Evolutionary conservation across 1,140 invertebrate genomes (phyloP).

Genomic region (Ridgeia piscesae): DNA sequence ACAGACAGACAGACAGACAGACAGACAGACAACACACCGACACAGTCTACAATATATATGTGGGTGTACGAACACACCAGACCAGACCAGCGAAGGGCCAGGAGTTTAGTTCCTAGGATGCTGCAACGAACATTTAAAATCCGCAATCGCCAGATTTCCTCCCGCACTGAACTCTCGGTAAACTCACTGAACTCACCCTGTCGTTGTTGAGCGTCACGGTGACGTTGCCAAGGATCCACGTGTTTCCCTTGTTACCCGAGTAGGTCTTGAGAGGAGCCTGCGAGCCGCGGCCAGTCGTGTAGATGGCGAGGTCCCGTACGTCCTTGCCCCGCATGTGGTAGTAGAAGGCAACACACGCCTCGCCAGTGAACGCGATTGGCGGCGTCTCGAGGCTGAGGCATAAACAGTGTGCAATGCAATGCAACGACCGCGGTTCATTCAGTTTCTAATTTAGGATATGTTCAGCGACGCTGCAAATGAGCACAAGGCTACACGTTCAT

Average conservation of each 20-base stretch:
- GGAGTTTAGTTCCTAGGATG: too few relatives aligned
- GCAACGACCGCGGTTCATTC: too few relatives aligned
- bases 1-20: too few relatives aligned
- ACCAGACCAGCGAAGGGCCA: too few relatives aligned
- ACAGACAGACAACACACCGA: too few relatives aligned
- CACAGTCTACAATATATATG: too few relatives aligned
- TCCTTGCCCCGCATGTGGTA: conserved; percentile 54
- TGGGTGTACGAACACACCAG: too few relatives aligned
- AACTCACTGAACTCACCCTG: conserved; percentile 10
- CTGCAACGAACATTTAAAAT: conserved; percentile 16
- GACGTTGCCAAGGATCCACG: conserved; percentile 44
- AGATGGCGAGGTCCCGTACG: conserved; percentile 37
- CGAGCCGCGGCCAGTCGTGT: conserved; percentile 32
- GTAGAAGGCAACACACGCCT: conserved; percentile 50
- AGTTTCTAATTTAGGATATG: background rate
- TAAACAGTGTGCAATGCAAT: background rate
- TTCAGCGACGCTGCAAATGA: background rate
- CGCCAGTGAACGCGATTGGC: background rate
- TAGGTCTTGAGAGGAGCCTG: conserved; percentile 31
- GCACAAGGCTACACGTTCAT: background rate
- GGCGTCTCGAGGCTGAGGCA: background rate
- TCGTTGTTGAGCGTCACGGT: conserved; percentile 27
- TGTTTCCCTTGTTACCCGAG: conserved; percentile 43
- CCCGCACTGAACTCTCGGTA: too few relatives aligned
- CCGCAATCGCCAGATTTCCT: background rate